Base-by-base conservation (phyloP, 2,888 invertebrate species). In the Gari tellinella region DNA sequence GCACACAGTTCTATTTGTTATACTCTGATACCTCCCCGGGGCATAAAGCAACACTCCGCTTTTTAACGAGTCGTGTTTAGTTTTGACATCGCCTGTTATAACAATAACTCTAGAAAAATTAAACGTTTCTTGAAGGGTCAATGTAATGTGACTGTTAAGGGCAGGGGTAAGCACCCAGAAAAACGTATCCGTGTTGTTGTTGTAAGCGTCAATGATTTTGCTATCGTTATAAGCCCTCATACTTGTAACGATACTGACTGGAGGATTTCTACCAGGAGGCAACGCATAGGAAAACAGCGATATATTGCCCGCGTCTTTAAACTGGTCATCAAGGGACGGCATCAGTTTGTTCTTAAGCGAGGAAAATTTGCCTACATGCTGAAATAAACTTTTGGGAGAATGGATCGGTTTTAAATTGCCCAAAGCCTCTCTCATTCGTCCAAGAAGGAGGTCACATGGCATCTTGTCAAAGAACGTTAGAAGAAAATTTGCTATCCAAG, bases 241-340 rank as follows among this genome's bases (percentile, higher is more conserved):
- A 31, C 88, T 88, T 5, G 92, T 91, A 15, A 86, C 69, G 14
- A 92, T 77, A 31, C 83, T 84, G 0, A 91, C 92, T 4, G 86
- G 76, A 0, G 92, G 92, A 73, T 92, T 91, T 25, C 65, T 62
- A n/a, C 80, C 80, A 26, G 58, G 63, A 14, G 64, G 72, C 19
- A 62, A 40, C 48, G 60, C 65, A 21, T 51, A 48, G 5, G 65
- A 51, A 8, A 67, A 43, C 10, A 66, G 21, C n/a, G 45, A 41
- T 12, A 67, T 37, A 5, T 57, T 64, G 17, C 61, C 64, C 1
- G 65, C 65, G 25, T 74, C 80, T 56, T 75, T 81, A 40, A 78
- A 82, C 8, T 43, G 46, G n/a, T 21, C 43, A 45, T 83, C 81
- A 85, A 58, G 85, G 81, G 64, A 83, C 1, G 78, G 76, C 74